A percentile compares a stretch with the other conserved stretches of the same genome.
These are phyloP conservation scores for Siniperca chuatsi DNA, from an alignment of 2,113 vertebrate genomes.

Conservation along the genomic window DNA sequence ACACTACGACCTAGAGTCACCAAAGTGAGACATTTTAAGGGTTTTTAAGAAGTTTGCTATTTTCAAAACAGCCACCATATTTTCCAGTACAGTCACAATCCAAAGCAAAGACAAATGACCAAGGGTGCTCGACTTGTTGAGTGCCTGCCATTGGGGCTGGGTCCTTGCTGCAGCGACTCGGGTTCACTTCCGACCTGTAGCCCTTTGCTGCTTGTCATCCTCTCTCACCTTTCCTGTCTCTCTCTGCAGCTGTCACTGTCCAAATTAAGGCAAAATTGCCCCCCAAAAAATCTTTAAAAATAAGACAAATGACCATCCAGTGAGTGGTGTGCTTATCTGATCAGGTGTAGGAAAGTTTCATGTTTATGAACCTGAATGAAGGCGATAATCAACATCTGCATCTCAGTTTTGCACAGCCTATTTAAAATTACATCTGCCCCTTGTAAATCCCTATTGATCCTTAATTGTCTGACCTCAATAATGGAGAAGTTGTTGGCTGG, in stretches of 20 bases:
- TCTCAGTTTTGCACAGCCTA: neutral
- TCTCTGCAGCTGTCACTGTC: too few species aligned
- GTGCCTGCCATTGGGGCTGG: too few species aligned
- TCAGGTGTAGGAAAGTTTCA: neutral
- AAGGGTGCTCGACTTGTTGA: too few species aligned
- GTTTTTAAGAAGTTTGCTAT: too few species aligned
- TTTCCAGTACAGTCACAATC: neutral
- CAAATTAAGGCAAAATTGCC: too few species aligned
- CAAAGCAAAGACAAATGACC: neutral
- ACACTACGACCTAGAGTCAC: neutral
- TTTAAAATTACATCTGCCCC: too few species aligned
- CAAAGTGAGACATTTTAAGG: neutral
- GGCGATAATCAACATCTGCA: neutral
- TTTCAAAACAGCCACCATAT: too few species aligned
- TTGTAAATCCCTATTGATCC: neutral
- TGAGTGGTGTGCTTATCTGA: neutral
- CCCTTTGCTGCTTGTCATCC: too few species aligned
- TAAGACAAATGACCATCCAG: neutral
- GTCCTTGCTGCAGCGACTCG: too few species aligned
- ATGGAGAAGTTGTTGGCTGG: neutral
- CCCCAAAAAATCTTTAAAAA: too few species aligned
- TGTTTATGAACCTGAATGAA: neutral
- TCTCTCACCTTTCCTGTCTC: too few species aligned
- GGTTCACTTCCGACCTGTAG: too few species aligned
- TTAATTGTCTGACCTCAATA: neutral